Conservation (phyloP, 2,797 vertebrate genomes). For the Epinephelus awoara region DNA sequence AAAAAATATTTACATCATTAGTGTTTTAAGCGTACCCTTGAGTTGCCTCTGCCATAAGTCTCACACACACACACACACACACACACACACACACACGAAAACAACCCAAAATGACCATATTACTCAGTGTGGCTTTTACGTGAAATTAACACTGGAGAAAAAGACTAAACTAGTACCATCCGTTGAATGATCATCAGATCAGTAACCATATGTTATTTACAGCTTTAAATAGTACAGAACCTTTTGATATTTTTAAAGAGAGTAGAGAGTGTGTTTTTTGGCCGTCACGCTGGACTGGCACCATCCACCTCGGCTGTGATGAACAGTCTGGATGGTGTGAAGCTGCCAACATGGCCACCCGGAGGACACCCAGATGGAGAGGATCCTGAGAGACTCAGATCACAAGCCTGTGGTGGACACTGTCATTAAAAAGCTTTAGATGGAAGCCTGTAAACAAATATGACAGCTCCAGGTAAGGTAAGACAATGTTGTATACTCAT, state of each 20-base stretch:
- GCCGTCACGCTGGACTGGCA: slow-evolving; percentile 32
- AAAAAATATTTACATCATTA: background rate
- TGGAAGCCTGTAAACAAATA: slow-evolving; percentile 1
- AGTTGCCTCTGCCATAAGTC: too few species aligned
- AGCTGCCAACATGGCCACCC: slow-evolving; percentile 50
- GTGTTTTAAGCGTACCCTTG: background rate
- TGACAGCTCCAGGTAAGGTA: background rate
- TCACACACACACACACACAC: too few species aligned
- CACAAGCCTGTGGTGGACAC: background rate
- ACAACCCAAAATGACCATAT: background rate
- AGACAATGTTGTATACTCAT: too few species aligned
- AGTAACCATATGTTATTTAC: slow-evolving; percentile 18
- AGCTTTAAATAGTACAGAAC: slow-evolving; percentile 45
- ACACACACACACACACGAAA: background rate
- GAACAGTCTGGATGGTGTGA: slow-evolving; percentile 46
- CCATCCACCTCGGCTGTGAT: slow-evolving; percentile 40
- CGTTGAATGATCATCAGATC: background rate
- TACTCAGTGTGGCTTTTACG: background rate
- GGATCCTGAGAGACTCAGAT: slow-evolving; percentile 27
- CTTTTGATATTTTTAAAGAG: slow-evolving; percentile 5
- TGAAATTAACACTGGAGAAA: background rate
- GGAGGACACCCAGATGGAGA: slow-evolving; percentile 58
- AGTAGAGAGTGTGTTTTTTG: slow-evolving; percentile 29
- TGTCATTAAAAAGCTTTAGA: background rate
- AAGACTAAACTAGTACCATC: background rate